Base-by-base conservation (phyloP, 2,113 vertebrate species). In the Willisornis vidua region DNA sequence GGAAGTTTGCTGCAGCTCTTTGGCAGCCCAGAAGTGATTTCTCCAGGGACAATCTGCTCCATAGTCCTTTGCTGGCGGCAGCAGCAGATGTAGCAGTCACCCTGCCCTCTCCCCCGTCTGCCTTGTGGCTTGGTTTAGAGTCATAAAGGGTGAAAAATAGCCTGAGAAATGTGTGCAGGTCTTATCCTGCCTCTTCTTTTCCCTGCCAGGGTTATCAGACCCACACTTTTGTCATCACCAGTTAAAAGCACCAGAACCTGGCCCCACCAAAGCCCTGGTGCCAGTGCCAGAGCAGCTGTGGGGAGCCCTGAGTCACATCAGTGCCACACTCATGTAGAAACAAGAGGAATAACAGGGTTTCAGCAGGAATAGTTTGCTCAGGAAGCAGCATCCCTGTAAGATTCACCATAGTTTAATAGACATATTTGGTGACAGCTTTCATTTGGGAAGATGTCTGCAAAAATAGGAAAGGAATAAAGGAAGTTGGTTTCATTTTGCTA, bases 341-440 rank as follows among this genome's bases (percentile, higher is more conserved):
- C 6, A 16, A 14, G 28, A 24, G 55, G 61, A 14, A 5, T 3
- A 22, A 29, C 0, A 0, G 19, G 41, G 14, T 0, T 23, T 51
- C 76, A 59, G 45, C 1, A 3, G 33, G 43, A 75, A 41, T 0
- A 3, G 9, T 37, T 54, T 59, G 29, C 58, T 49, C 55, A 15
- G 58, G 49, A 17, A 92, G n/a, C 31, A 52, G 35, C 58, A 35
- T 4, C 14, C 1, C 54, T 79, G 6, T 6, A 35, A 35, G 19
- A n/a, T 31, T 43, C 58, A n/a, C 31, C 39, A 7, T 1, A 17
- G 59, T 55, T 74, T 13, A 66, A 23, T 9, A 55, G 28, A n/a
- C 3, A 1, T 39, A 20, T 46, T 29, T 77, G 28, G 43, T 61
- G 63, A 20, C n/a, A 62, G 22, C 28, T 80, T 87, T 51, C 29